Base-by-base conservation (phyloP, 2,888 invertebrate species). In the Marasmarcha lunaedactyla region DNA sequence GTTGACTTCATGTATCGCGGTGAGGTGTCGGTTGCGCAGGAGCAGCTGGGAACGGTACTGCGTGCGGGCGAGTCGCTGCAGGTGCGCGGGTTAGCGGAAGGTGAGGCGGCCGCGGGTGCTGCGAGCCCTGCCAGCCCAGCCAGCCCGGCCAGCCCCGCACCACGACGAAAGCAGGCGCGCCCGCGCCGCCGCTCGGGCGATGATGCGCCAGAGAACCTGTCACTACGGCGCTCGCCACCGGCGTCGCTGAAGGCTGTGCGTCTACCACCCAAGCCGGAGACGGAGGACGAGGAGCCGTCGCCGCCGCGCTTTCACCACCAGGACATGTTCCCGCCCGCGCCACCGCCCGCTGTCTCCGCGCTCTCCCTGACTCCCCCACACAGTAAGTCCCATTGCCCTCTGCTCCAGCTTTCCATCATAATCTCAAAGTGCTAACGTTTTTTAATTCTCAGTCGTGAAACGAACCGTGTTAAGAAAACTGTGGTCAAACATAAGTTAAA, bases 1-100 rank as follows among this genome's bases (percentile, higher is more conserved):
- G 91, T 95, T 46, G 93, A 94, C 76, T 96, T 95, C 63, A 95
- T 95, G 94, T 96, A 96, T 78, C 91, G 93, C 51, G 95, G 95
- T 30, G 94, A 95, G 79, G 94, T 95, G 53, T 92, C 92, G 50
- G 94, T 95, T 38, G 90, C 90, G 5, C 92, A 94, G 57, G 93
- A 94, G 61, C 92, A 94, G 47, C 84, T 95, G 15, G 89, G 91
- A 41, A 90, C 90, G 9, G 86, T 96, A 51, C 92, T 95, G 57
- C 90, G 93, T 55, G 94, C 94, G 1, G 95, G 95, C 0, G 94
- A 95, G 62, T 92, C 92, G 39, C 84, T 95, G 45, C 94, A 95
- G 68, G 90, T 94, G 46, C 88, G 92, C 14, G 93, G 93, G 2
- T 71, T 94, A 46, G 91, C 91, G 7, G 89, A 89, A 50, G 88